These are phyloP conservation scores for Salpingus planirostris DNA, from an alignment of 2,888 invertebrate species.

Conservation along the genomic window DNA sequence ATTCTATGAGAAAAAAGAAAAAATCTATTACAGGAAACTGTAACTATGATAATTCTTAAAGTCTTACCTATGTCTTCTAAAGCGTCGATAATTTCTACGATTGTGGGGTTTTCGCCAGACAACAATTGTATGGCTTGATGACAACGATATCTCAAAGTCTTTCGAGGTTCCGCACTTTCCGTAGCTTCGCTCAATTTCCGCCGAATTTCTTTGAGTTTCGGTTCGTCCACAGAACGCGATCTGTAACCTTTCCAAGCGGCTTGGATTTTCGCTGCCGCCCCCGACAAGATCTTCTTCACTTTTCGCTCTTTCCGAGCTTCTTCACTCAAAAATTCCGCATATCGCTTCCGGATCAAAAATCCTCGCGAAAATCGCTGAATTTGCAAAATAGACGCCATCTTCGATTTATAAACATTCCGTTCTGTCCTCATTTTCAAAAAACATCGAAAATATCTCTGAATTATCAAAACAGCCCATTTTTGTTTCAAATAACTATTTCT, in stretches of 20 bases:
- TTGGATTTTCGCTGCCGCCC: conserved; percentile 60
- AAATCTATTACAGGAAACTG: conserved; percentile 1
- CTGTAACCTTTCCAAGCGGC: conserved; percentile 44
- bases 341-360: conserved; percentile 26
- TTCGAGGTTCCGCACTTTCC: conserved; percentile 26
- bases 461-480: not conserved
- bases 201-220: conserved; percentile 27
- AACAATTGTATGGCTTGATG: conserved; percentile 32
- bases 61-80: conserved; percentile 39
- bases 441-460: conserved; percentile 1
- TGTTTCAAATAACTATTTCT: not conserved
- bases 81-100: conserved; percentile 37
- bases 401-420: not conserved
- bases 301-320: conserved; percentile 36
- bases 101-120: conserved; percentile 24
- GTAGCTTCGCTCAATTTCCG: conserved; percentile 29
- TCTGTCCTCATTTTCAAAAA: conserved; percentile 1
- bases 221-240: conserved; percentile 26
- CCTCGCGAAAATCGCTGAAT: conserved; percentile 38
- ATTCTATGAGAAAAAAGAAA: conserved; percentile 34
- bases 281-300: conserved; percentile 36
- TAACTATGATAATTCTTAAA: not conserved
- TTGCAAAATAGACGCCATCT: not conserved
- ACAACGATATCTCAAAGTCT: conserved; percentile 35
- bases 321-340: conserved; percentile 19